phyloP scores from a whole-genome alignment of 2,888 invertebrate species.

The Lasioglossum malachurum region DNA sequence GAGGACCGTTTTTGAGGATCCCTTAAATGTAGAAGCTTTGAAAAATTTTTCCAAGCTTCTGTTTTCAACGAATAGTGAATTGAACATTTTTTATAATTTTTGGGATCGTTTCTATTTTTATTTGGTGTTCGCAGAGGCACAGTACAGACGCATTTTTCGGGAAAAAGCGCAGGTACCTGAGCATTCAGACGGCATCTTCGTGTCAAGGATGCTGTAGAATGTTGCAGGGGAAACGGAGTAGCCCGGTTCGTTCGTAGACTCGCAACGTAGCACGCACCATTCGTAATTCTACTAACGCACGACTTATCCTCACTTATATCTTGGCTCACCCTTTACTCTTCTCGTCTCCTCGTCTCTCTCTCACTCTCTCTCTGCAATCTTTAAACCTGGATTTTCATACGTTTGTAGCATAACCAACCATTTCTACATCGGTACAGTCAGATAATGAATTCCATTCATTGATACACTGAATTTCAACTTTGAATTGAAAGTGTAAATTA shows the following conservation, averaged over 20 bases:
- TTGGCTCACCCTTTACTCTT: conserved; percentile 26
- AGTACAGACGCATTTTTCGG: conserved; percentile 6
- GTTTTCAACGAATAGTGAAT: not conserved
- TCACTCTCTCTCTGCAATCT: not conserved
- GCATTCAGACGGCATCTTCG: conserved; percentile 6
- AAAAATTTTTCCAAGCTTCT: not conserved
- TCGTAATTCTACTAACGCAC: conserved; percentile 79
- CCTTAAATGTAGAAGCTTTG: too few species aligned
- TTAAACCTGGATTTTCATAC: not conserved
- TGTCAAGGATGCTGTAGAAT: conserved; percentile 11
- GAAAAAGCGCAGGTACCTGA: not conserved
- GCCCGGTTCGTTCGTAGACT: conserved; percentile 81
- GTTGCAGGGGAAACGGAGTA: conserved; percentile 45
- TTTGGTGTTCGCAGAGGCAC: not conserved
- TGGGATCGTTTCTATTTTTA: not conserved
- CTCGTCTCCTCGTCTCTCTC: conserved; percentile 35
- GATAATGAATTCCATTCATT: not conserved
- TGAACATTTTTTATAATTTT: too few species aligned
- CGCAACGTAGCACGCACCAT: conserved; percentile 84
- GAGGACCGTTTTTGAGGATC: too few species aligned
- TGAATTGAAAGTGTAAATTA: not conserved
- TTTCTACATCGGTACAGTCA: not conserved
- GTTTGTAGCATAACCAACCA: not conserved
- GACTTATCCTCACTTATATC: conserved; percentile 52
- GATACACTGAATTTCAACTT: not conserved